Evolutionary conservation across 2,113 vertebrate species (phyloP), one percentile per base, ranked within the genome.

Genomic region (Pomatostomus ruficeps): DNA sequence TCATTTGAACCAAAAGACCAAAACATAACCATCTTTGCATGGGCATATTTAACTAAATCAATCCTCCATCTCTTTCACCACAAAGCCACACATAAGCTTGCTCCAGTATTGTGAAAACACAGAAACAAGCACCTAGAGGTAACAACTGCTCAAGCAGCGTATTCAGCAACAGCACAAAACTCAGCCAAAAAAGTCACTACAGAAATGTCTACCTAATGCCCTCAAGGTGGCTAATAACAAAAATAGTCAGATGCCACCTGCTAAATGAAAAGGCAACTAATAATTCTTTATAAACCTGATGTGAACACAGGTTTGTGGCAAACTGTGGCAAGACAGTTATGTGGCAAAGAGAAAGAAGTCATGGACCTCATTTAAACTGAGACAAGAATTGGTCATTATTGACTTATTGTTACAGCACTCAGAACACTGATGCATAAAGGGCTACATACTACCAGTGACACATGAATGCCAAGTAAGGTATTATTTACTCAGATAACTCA

Each of bases 51-150:
- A 59, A 31, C 6, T 52, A 49, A 45, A 74, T 31, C 76, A 66
- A 5, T 33, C 35, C 38, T 80, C 48, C 17, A 54, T 10, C n/a
- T 63, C 45, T 28, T 54, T 54, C 38, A 54, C 43, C 33, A 42
- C 20, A 18, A 6, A 61, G 63, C 23, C 89, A 66, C 6, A 12
- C 12, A 71, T 31, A 75, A 73, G 54, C 45, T 51, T 31, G 16
- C 31, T 55, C 2, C 2, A 68, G 11, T 38, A 76, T 1, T 2
- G 24, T 11, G 33, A 75, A 72, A 78, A 52, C 1, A 2, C 2
- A 75, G 40, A 67, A 93, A 77, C 4, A 2, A 83, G n/a, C 31
- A 91, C n/a, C 31, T 46, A 38, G 25, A 36, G 12, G 15, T 11
- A 83, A 31, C 22, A 63, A 68, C 31, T 45, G 45, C 33, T 86